These are phyloP conservation scores for Emmelina monodactyla DNA, from an alignment of 2,888 invertebrate genomes.

Conservation along the genomic window DNA sequence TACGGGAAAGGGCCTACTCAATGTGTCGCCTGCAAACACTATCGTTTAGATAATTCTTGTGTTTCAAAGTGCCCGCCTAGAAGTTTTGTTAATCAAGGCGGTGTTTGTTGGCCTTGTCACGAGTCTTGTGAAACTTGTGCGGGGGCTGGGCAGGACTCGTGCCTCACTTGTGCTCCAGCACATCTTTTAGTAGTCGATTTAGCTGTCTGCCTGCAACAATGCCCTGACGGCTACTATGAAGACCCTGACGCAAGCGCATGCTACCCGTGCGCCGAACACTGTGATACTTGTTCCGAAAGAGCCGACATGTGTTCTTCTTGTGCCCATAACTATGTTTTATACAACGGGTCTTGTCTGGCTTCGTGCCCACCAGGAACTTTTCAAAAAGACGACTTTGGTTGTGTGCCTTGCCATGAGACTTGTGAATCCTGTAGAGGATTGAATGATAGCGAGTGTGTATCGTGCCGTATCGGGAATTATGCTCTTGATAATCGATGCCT, in stretches of 20 bases:
- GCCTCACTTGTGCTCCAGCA: slow-evolving; percentile 83
- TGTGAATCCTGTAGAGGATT: slow-evolving; percentile 86
- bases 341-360: slow-evolving; percentile 84
- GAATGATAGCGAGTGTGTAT: slow-evolving; percentile 78
- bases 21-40: slow-evolving; percentile 84
- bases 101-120: slow-evolving; percentile 86
- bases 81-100: slow-evolving; percentile 82
- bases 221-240: slow-evolving; percentile 88
- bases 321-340: slow-evolving; percentile 85
- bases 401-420: slow-evolving; percentile 77
- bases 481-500: slow-evolving; percentile 77
- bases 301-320: slow-evolving; percentile 88
- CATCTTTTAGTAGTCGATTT: slow-evolving; percentile 84
- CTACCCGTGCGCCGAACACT: slow-evolving; percentile 86
- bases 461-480: slow-evolving; percentile 77
- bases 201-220: slow-evolving; percentile 86
- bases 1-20: slow-evolving; percentile 85
- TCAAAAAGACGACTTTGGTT: slow-evolving; percentile 87
- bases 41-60: slow-evolving; percentile 84
- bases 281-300: slow-evolving; percentile 84
- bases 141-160: slow-evolving; percentile 86
- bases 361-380: slow-evolving; percentile 84
- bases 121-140: slow-evolving; percentile 90
- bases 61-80: slow-evolving; percentile 84
- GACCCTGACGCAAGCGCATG: slow-evolving; percentile 81